Conservation (phyloP, 2,113 vertebrate species). For the Mustela nigripes region DNA sequence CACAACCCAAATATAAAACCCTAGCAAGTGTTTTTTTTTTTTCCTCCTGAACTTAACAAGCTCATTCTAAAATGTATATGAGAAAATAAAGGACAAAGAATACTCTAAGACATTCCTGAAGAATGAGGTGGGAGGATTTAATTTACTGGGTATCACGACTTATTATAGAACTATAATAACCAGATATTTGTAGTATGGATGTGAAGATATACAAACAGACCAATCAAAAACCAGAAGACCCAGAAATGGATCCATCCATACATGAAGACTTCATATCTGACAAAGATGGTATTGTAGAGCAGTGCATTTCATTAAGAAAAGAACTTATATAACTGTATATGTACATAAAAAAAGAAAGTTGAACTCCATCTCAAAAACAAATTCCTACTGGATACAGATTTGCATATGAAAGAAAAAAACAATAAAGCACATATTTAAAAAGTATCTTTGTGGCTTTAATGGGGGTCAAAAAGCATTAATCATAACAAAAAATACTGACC, state of each 20-base stretch:
- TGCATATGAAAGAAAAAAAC: neutral
- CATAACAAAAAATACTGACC: neutral
- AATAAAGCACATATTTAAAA: neutral
- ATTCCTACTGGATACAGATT: neutral
- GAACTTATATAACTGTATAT: neutral
- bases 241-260: neutral
- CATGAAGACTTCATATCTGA: neutral
- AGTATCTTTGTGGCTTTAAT: neutral
- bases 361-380: neutral
- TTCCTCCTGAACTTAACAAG: neutral
- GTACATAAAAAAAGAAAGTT: neutral
- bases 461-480: neutral
- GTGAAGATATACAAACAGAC: neutral
- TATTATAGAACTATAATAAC: neutral
- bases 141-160: neutral
- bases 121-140: neutral
- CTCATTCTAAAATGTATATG: neutral
- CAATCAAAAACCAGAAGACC: neutral
- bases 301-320: neutral
- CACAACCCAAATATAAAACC: neutral
- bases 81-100: neutral
- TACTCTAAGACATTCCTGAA: neutral
- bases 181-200: neutral
- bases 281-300: neutral
- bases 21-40: neutral